Evolutionary conservation across 2,797 vertebrate genomes (phyloP), one percentile per base, ranked within the genome.

Genomic region (Cyclopterus lumpus): DNA sequence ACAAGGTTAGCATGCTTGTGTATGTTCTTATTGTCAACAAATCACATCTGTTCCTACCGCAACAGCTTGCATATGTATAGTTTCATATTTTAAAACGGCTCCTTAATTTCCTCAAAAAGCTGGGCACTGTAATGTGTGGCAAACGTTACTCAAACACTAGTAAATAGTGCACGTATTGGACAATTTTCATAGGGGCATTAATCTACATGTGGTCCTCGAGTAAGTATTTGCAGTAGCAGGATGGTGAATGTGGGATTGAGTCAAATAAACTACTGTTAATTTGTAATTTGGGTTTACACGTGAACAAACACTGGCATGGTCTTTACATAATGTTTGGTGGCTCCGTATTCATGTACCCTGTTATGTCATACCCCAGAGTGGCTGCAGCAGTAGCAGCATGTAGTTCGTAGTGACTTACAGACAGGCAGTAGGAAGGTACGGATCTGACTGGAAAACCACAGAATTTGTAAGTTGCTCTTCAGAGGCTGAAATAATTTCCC

Each of bases 401-500:
- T 28, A 58, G 20, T 61, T 64, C 61, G 26, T n/a, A 53, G 64
- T 44, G 65, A 51, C 76, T 55, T 24, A 14, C 24, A 67, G 28
- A 5, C 65, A 44, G 46, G 44, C 28, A 14, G 58, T 1, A 28
- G 65, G 49, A 63, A 64, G 69, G 57, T 46, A 58, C 38, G 24
- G 62, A 75, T 57, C 63, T 62, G 24, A 14, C 8, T 83, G 61
- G 54, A 83, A 83, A 83, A 78, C 74, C 73, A 67, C 82, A 49
- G 67, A 34, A 67, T 77, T 68, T 81, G 64, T 73, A 44, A 64
- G 14, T 51, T 46, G n/a, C 61, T 72, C 51, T 63, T 26, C 53
- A 8, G 42, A 22, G 36, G 53, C 75, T 87, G 34, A 70, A 77
- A 26, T 82, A 3, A 66, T 80, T 77, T 83, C 78, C 74, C 70